phyloP scores from a whole-genome alignment of 2,797 vertebrate genomes.

The Manis crassicaudata region DNA sequence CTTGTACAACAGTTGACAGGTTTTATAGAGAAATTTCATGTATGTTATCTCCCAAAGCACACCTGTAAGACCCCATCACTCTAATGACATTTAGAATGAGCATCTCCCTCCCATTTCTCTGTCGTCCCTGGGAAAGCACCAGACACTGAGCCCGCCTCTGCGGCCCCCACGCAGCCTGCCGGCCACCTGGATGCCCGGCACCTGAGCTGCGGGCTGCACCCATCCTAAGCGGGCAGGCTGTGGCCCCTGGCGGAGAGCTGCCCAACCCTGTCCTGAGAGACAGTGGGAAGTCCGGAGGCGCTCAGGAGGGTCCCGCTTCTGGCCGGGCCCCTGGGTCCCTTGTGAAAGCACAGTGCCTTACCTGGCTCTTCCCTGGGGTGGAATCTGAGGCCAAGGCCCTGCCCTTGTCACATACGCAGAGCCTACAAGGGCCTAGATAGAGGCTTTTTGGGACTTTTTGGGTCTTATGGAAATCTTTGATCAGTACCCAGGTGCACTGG shows the following conservation, averaged over 20 bases:
- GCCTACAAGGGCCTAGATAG: too few relatives aligned
- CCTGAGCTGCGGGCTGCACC: neutral
- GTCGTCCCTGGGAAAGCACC: neutral
- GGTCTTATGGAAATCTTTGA: neutral
- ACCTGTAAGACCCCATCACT: neutral
- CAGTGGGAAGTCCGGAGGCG: neutral
- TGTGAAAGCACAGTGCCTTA: neutral
- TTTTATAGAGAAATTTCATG: neutral
- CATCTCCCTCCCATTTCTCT: neutral
- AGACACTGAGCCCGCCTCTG: neutral
- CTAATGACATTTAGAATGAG: neutral
- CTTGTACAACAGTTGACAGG: neutral
- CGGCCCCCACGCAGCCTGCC: neutral
- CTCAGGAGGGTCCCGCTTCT: neutral
- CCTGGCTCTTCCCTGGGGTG: neutral
- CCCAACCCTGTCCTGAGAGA: neutral
- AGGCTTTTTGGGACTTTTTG: neutral
- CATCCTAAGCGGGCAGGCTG: neutral
- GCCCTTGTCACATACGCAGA: neutral
- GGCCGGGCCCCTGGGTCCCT: neutral
- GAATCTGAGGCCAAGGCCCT: neutral
- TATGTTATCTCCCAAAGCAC: neutral
- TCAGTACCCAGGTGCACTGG: accelerated
- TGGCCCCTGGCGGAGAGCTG: neutral
- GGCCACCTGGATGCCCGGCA: neutral